Evolutionary conservation across 1,140 invertebrate genomes (phyloP), one percentile per base, ranked within the genome.

Genomic region (Aradophagus sp.): DNA sequence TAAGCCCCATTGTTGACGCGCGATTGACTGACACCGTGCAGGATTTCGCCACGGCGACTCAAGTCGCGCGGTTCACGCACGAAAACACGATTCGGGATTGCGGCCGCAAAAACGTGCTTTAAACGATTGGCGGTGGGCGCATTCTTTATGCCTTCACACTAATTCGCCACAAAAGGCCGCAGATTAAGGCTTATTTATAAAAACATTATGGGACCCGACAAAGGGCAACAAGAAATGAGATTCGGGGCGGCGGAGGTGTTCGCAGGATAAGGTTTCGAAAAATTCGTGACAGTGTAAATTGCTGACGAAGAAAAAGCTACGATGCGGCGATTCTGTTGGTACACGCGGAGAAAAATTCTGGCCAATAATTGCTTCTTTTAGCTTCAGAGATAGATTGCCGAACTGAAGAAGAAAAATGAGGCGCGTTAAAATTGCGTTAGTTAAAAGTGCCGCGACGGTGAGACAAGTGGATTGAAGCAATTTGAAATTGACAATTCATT

Each of bases 21-120:
- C 82, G 82, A 83, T 84, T 82, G 78, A 82, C 77, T 80, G 79
- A 80, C 80, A 80, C 72, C 71, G 69, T 77, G 74, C 73, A 76
- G 65, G 56, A 45, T 71, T 67, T 59, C 35, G 44, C 39, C 62
- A 42, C 55, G 26, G 35, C 48, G 42, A 34, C 58, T 63, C 71
- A 38, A 76, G 65, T 73, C 75, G 50, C 32, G 23, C 61, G 58
- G 68, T 74, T 74, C 52, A 62, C 32, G 39, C 52, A 76, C 73
- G 81, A 83, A 81, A 82, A 79, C 72, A 71, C 56, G 73, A 73
- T 72, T 78, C 76, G 73, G 47, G 66, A 75, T 61, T 71, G 44
- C 50, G 35, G 44, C 41, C 27, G 38, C 68, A 77, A 77, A 80
- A 80, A 82, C 31, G 14, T 20, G 12, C 15, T 45, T 63, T 55